Percentiles rank a stretch among this genome's conserved stretches.
These are phyloP conservation scores for Melipona beecheii DNA, from an alignment of 2,888 invertebrate species.

Conservation along the genomic window DNA sequence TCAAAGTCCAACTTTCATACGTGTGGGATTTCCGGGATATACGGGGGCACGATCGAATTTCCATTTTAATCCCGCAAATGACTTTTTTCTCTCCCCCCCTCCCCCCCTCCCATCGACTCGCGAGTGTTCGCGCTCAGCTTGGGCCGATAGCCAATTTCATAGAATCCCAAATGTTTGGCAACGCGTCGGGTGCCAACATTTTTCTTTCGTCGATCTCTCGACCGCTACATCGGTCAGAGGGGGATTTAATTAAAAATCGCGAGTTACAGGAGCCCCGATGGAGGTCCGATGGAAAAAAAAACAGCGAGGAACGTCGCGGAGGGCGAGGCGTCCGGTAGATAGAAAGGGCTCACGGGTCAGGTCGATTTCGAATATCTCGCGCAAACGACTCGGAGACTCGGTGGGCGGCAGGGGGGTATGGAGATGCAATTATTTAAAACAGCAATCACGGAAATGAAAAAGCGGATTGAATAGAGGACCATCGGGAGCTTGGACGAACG, in stretches of 20 bases:
- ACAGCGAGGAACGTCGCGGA: neutral
- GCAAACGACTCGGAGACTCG: conserved; percentile 35
- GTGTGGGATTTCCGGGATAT: conserved; percentile 6
- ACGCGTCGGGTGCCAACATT: conserved; percentile 49
- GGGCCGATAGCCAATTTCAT: conserved; percentile 48
- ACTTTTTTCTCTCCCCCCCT: conserved; percentile 19
- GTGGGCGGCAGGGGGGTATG: conserved; percentile 13
- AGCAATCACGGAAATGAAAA: conserved; percentile 83
- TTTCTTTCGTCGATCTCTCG: conserved; percentile 48
- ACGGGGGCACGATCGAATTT: conserved; percentile 30
- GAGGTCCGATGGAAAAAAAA: conserved; percentile 43
- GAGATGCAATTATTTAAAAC: conserved; percentile 81
- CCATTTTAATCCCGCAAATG: conserved; percentile 48
- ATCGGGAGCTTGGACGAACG: conserved; percentile 58
- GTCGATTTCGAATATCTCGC: conserved; percentile 60
- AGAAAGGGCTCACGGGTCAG: conserved; percentile 7
- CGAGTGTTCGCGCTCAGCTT: neutral
- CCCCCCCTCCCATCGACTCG: neutral
- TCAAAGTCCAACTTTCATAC: neutral
- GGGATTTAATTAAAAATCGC: conserved; percentile 67
- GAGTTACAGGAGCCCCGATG: conserved; percentile 20
- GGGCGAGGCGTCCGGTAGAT: neutral
- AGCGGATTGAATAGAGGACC: conserved; percentile 72
- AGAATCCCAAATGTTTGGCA: conserved; percentile 44
- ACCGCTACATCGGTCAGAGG: neutral